Percentiles rank a stretch among this genome's conserved stretches.
These are phyloP conservation scores for Selene dorsalis DNA, from an alignment of 2,797 vertebrate species.

Conservation along the genomic window DNA sequence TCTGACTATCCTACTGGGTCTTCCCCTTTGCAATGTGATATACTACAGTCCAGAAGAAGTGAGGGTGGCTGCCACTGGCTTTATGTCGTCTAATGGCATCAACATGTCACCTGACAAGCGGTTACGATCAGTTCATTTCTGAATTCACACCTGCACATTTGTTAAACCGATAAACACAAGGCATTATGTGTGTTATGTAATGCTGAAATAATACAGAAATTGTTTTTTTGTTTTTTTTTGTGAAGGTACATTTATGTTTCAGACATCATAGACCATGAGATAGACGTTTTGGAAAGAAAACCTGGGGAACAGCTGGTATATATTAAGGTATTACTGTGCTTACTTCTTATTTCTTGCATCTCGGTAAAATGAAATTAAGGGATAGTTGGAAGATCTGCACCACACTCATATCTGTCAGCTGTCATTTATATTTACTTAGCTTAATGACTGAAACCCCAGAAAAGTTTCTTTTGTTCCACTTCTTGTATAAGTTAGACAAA, in stretches of 20 bases:
- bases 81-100: slow-evolving; percentile 89
- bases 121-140: slow-evolving; percentile 61
- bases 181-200: neutral
- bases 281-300: slow-evolving; percentile 75
- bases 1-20: slow-evolving; percentile 71
- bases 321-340: slow-evolving; percentile 73
- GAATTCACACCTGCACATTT: neutral
- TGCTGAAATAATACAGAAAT: slow-evolving; percentile 1
- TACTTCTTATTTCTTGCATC: neutral
- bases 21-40: slow-evolving; percentile 85
- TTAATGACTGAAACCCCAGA: neutral
- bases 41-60: slow-evolving; percentile 91
- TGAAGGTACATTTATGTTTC: slow-evolving; percentile 80
- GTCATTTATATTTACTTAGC: neutral
- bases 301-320: slow-evolving; percentile 64
- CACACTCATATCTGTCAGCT: neutral
- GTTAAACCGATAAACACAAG: neutral
- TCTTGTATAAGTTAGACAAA: too few relatives aligned
- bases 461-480: too few relatives aligned
- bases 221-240: too few relatives aligned
- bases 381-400: too few relatives aligned
- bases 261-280: slow-evolving; percentile 68
- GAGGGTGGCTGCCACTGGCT: slow-evolving; percentile 85
- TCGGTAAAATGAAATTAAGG: neutral
- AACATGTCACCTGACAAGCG: slow-evolving; percentile 88